Evolutionary conservation across 35 echinoderm and acorn worm species (phyloP).

Genomic region (Lytechinus pictus): DNA sequence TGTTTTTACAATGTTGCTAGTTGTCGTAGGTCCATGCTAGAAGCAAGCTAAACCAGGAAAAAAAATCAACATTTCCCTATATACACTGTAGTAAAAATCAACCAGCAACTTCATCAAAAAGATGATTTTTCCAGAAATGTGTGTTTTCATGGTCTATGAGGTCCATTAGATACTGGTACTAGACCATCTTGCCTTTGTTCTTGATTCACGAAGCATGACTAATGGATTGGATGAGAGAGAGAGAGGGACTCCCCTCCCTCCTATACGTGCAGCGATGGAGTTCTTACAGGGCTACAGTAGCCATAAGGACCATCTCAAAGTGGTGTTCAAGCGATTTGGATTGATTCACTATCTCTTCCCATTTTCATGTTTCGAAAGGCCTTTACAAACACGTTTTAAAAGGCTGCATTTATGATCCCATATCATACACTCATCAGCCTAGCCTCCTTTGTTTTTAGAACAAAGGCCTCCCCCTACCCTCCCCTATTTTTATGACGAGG

Average conservation of each 20-base stretch:
- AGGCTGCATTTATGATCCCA: too few species aligned
- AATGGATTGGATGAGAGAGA: neutral
- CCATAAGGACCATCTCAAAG: neutral
- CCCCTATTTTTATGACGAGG: too few species aligned
- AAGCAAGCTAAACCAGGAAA: neutral
- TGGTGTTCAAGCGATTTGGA: neutral
- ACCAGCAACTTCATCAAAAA: neutral
- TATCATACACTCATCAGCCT: too few species aligned
- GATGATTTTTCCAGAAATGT: constrained; percentile 14
- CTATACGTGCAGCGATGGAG: neutral
- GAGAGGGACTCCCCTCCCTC: neutral
- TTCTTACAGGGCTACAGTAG: neutral
- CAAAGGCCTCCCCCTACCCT: too few species aligned
- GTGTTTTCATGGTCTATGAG: constrained; percentile 26
- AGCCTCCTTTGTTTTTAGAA: too few species aligned
- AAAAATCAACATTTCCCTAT: neutral
- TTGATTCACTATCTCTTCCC: too few species aligned
- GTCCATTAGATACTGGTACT: neutral
- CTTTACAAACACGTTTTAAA: too few species aligned
- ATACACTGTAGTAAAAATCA: too few species aligned
- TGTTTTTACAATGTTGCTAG: too few species aligned
- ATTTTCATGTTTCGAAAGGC: too few species aligned
- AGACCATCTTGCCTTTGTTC: constrained; percentile 33
- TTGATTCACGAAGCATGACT: constrained; percentile 5
- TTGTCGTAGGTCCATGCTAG: neutral